Evolutionary conservation across 2,797 vertebrate species (phyloP).

Genomic region (Pachyuromys duprasi): DNA sequence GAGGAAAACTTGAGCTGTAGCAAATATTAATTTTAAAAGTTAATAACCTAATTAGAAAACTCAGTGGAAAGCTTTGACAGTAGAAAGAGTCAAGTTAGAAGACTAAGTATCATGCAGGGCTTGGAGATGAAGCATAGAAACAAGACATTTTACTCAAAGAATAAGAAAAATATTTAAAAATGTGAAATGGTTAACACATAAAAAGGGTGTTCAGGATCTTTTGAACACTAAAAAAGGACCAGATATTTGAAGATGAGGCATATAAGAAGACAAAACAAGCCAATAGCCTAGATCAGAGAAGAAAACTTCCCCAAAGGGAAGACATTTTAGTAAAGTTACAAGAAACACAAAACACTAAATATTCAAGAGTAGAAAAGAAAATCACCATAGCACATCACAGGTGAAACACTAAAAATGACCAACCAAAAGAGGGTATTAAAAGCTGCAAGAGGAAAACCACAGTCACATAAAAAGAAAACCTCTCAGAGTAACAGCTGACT

Average conservation of each 20-base stretch:
- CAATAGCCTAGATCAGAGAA: neutral
- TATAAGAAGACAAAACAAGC: neutral
- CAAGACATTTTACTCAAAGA: neutral
- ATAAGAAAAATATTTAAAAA: neutral
- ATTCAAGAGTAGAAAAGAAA: neutral
- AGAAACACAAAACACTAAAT: neutral
- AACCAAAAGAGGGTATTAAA: neutral
- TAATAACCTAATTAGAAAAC: neutral
- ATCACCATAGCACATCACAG: neutral
- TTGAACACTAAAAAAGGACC: neutral
- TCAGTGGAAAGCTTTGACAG: neutral
- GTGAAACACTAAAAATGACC: neutral
- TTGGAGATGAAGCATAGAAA: neutral
- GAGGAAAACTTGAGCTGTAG: neutral
- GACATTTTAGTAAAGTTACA: neutral
- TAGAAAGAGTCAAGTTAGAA: neutral
- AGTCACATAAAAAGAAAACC: neutral
- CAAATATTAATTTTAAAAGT: neutral
- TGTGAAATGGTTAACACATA: neutral
- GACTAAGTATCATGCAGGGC: neutral
- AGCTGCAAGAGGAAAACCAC: neutral
- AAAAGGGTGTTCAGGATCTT: neutral
- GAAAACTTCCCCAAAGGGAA: neutral
- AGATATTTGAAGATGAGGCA: neutral
- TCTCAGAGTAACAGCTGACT: neutral